phyloP scores from a whole-genome alignment of 2,113 vertebrate genomes.

The Morone chrysops region DNA sequence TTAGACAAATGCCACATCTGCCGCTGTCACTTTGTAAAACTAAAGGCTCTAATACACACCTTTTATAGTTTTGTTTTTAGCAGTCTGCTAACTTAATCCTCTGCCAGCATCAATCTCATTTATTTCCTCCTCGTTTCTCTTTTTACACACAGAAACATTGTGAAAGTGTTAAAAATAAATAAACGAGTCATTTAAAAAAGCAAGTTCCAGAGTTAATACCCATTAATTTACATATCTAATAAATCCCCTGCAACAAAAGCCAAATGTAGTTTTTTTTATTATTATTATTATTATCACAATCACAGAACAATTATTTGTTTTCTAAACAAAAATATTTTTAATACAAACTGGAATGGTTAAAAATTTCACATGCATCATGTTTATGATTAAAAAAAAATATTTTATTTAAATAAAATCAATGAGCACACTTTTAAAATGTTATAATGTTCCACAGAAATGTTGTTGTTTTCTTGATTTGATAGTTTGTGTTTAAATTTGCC shows the following conservation, averaged over 20 bases:
- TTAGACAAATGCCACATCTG: constrained; percentile 19
- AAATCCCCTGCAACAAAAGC: background rate
- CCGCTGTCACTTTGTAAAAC: constrained; percentile 16
- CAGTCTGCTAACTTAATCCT: background rate
- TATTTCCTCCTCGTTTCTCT: background rate
- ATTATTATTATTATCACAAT: background rate
- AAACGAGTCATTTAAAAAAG: background rate
- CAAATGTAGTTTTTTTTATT: background rate
- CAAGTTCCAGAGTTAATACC: background rate
- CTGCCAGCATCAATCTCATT: background rate
- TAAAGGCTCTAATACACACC: background rate
- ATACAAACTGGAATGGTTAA: background rate
- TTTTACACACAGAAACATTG: background rate
- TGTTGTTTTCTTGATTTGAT: constrained; percentile 14
- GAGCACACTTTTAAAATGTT: background rate
- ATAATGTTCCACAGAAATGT: constrained; percentile 9
- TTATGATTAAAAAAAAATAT: background rate
- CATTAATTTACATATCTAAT: background rate
- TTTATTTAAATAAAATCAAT: constrained; percentile 8
- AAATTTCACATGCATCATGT: background rate
- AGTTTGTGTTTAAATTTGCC: constrained; percentile 23
- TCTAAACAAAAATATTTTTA: background rate
- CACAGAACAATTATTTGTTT: background rate
- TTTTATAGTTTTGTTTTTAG: background rate
- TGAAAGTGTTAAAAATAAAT: background rate